Conservation (phyloP, 2,888 invertebrate species). For the Eustalomyia histrio region DNA sequence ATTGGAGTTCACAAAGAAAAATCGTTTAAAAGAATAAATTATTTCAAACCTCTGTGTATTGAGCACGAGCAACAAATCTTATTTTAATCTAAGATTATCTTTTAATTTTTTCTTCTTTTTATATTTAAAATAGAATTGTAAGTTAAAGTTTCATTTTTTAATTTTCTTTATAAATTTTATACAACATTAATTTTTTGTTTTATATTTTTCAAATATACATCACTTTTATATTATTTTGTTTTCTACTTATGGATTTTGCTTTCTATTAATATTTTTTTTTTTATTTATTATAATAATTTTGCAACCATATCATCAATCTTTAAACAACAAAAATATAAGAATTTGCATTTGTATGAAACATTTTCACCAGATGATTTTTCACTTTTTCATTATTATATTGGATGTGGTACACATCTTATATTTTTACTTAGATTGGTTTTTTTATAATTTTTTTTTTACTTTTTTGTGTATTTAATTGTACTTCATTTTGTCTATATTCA, state of each 20-base stretch:
- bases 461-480: slow-evolving; percentile 52
- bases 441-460: slow-evolving; percentile 10
- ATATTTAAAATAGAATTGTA: slow-evolving; percentile 1
- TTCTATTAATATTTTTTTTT: slow-evolving; percentile 38
- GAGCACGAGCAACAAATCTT: background rate
- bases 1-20: too few species aligned
- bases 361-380: slow-evolving; percentile 45
- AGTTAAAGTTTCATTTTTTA: background rate
- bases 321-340: slow-evolving; percentile 39
- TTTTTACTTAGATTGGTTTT: slow-evolving; percentile 30
- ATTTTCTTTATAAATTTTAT: background rate
- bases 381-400: slow-evolving; percentile 24
- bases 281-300: slow-evolving; percentile 27
- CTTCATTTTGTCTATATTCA: slow-evolving; percentile 57
- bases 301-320: slow-evolving; percentile 55
- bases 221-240: slow-evolving; percentile 27
- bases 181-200: background rate
- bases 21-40: background rate
- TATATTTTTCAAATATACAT: slow-evolving; percentile 27
- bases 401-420: slow-evolving; percentile 19
- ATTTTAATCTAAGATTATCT: slow-evolving; percentile 3
- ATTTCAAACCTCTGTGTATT: background rate
- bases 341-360: slow-evolving; percentile 45
- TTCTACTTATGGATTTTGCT: slow-evolving; percentile 25
- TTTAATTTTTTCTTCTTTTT: slow-evolving; percentile 1